These are phyloP conservation scores for Emydura subglobosa DNA, from an alignment of 2,113 vertebrate species.

Conservation along the genomic window DNA sequence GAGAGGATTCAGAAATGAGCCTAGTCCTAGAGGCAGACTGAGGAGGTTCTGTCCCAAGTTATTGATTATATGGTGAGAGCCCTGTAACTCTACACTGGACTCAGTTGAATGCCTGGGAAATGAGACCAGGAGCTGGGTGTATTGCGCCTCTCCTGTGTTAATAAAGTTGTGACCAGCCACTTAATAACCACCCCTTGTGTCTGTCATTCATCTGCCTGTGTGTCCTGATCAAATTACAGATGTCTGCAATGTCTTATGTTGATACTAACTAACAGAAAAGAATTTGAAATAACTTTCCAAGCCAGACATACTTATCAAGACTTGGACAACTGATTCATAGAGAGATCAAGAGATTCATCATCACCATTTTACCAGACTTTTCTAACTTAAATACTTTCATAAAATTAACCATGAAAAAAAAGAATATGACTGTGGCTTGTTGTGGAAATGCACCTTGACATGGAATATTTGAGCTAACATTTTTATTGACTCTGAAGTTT, in stretches of 20 bases:
- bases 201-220: neutral
- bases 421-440: neutral
- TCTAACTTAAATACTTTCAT: neutral
- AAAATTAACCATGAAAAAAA: neutral
- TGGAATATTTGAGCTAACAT: neutral
- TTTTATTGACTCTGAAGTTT: neutral
- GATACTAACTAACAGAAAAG: neutral
- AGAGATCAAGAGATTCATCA: neutral
- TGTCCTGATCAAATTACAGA: neutral
- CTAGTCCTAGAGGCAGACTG: neutral
- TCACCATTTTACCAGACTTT: neutral
- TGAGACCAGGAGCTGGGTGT: neutral
- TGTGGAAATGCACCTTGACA: neutral
- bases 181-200: neutral
- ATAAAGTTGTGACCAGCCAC: conserved; percentile 7
- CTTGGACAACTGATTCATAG: neutral
- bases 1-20: conserved; percentile 22
- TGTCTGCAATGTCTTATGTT: neutral
- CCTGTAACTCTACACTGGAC: neutral
- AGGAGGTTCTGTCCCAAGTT: neutral
- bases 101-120: neutral
- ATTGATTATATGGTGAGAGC: neutral
- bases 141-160: neutral
- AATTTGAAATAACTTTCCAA: neutral
- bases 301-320: neutral